Conservation (phyloP, 2,888 invertebrate species). For the Melanchra persicariae region DNA sequence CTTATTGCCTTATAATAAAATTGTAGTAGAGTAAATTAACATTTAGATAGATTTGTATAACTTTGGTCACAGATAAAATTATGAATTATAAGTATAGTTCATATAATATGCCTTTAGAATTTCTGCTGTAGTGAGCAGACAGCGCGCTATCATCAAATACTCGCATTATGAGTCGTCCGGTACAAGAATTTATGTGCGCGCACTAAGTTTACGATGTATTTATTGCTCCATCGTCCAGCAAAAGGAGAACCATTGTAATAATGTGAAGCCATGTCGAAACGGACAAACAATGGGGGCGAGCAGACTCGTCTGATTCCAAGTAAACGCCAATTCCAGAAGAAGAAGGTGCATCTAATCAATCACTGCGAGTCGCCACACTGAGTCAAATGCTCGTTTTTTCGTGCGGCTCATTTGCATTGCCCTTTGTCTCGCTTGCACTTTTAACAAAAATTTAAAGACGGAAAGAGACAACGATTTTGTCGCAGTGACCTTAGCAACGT, state of each 20-base stretch:
- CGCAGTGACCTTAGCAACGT: constrained; percentile 80
- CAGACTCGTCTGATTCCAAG: constrained; percentile 75
- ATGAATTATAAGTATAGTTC: background rate
- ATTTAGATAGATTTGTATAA: constrained; percentile 38
- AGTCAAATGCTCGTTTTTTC: constrained; percentile 82
- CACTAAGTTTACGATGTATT: constrained; percentile 79
- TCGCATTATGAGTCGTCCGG: constrained; percentile 70
- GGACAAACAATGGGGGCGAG: constrained; percentile 78
- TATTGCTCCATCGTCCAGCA: constrained; percentile 74
- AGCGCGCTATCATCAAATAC: constrained; percentile 68
- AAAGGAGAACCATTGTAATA: constrained; percentile 72
- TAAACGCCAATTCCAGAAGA: constrained; percentile 78
- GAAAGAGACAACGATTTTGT: constrained; percentile 74
- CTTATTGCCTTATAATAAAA: constrained; percentile 36
- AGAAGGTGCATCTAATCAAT: constrained; percentile 89
- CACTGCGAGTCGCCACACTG: constrained; percentile 80
- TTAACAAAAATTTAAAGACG: constrained; percentile 36
- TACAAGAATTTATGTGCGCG: constrained; percentile 76
- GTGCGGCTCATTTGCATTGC: constrained; percentile 82
- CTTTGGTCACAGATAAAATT: constrained; percentile 9
- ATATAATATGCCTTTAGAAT: constrained; percentile 5
- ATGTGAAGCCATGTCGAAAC: constrained; percentile 76
- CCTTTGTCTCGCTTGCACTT: constrained; percentile 70
- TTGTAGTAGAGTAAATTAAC: constrained; percentile 24
- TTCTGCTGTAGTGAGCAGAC: constrained; percentile 35